Evolutionary conservation across 2,113 vertebrate genomes (phyloP), one percentile per base, ranked within the genome.

Genomic region (Poeciliopsis turrubarensis): DNA sequence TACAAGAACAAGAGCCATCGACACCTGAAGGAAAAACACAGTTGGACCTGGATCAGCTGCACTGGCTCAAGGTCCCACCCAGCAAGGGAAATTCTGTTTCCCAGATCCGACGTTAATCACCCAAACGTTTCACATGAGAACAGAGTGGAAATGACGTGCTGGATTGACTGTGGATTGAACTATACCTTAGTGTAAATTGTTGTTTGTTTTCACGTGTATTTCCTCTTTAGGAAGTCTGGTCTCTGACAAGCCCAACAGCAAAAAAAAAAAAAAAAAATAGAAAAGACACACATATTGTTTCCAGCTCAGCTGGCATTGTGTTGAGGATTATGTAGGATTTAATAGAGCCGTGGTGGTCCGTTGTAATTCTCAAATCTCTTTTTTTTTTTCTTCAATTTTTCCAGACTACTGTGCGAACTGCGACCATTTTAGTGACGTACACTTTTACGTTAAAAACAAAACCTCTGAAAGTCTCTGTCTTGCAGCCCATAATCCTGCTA

Each of bases 251-350:
- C 91, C 87, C 90, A 91, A 71, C 39, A 72, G 91, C 91, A 92
- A 94, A 94, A 92, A 92, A 80, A 39, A 61, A 69, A 34, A 60
- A 15, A n/a, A 91, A 93, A 93, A 92, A 92, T n/a, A 81, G 22
- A 65, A 70, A 57, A 65, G 79, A 47, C 57, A 27, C 29, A 60
- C 66, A 71, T 11, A 3, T 65, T 51, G 67, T 80, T 72, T 69
- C 76, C 75, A 72, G 47, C 82, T 77, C 64, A 41, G 31, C 32
- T 69, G 62, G 57, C 60, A 72, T 77, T 84, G 25, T 70, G 44
- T 17, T 72, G 44, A 79, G 70, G 60, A 39, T 74, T 79, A 44
- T 73, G 72, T 78, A 80, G 51, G 44, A 77, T 73, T 69, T 76
- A 64, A 31, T 60, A 41, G 73, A 81, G 68, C 60, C 61, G 66